phyloP scores from a whole-genome alignment of 2,113 vertebrate species.

The Ailuropoda melanoleuca region DNA sequence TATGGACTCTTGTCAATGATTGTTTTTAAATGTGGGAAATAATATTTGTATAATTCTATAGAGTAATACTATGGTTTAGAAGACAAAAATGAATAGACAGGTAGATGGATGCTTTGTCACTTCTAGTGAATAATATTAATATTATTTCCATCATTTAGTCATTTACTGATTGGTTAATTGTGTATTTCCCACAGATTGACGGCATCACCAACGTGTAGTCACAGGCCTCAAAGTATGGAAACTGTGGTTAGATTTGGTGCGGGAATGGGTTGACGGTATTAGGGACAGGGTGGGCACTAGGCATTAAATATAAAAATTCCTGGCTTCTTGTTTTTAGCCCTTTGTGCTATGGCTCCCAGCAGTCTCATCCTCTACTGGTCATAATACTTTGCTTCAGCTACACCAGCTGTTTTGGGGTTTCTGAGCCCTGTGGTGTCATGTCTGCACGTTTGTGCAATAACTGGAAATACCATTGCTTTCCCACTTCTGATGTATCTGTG shows the following conservation, averaged over 20 bases:
- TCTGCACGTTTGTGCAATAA: background rate
- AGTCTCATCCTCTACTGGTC: background rate
- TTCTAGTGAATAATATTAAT: background rate
- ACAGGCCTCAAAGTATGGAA: background rate
- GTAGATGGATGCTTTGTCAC: background rate
- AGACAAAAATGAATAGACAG: background rate
- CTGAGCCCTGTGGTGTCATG: background rate
- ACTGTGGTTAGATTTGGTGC: background rate
- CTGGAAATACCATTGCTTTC: background rate
- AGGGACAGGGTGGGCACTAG: background rate
- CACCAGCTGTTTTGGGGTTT: background rate
- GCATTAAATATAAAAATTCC: background rate
- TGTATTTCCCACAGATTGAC: background rate
- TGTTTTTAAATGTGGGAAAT: background rate
- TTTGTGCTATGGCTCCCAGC: fast-evolving
- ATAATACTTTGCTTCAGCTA: background rate
- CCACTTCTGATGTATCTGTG: background rate
- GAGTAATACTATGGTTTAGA: background rate
- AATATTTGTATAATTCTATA: background rate
- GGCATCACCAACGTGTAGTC: background rate
- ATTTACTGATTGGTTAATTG: background rate
- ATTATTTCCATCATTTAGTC: background rate
- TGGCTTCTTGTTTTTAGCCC: background rate
- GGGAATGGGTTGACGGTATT: background rate
- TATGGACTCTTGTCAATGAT: background rate